phyloP scores from a whole-genome alignment of 2,888 invertebrate species.

The Drosophila eohydei region DNA sequence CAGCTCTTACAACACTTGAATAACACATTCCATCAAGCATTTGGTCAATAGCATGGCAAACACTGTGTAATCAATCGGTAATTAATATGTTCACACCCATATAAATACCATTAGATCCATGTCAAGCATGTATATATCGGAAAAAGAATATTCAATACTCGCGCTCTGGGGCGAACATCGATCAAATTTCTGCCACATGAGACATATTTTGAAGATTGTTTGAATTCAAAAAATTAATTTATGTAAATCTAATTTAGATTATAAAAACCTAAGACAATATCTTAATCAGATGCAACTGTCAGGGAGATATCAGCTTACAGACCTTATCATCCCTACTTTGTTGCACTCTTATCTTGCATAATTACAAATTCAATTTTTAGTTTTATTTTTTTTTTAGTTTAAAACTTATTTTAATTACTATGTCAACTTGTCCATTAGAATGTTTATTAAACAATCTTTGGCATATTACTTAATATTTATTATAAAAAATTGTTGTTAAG shows the following conservation, averaged over 20 bases:
- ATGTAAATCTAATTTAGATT: neutral
- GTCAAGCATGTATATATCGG: neutral
- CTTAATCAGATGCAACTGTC: neutral
- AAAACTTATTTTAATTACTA: no score
- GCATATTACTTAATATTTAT: neutral
- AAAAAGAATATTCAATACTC: neutral
- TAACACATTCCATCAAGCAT: conserved; percentile 27
- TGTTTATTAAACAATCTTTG: neutral
- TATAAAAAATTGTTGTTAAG: neutral
- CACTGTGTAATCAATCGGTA: conserved; percentile 1
- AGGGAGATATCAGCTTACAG: neutral
- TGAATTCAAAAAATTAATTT: neutral
- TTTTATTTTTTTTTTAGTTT: neutral
- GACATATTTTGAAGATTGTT: no score
- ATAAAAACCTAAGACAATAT: neutral
- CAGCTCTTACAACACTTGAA: conserved; percentile 13
- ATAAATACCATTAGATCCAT: neutral
- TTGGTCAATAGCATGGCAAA: conserved; percentile 11
- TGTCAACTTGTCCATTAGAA: no score
- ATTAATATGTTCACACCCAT: conserved; percentile 1
- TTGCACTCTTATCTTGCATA: neutral
- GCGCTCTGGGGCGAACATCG: conserved; percentile 1
- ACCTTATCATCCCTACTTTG: neutral
- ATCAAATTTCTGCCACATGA: conserved; percentile 1
- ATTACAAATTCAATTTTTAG: neutral